These are phyloP conservation scores for Perca flavescens DNA, from an alignment of 2,113 vertebrate species.

Conservation along the genomic window DNA sequence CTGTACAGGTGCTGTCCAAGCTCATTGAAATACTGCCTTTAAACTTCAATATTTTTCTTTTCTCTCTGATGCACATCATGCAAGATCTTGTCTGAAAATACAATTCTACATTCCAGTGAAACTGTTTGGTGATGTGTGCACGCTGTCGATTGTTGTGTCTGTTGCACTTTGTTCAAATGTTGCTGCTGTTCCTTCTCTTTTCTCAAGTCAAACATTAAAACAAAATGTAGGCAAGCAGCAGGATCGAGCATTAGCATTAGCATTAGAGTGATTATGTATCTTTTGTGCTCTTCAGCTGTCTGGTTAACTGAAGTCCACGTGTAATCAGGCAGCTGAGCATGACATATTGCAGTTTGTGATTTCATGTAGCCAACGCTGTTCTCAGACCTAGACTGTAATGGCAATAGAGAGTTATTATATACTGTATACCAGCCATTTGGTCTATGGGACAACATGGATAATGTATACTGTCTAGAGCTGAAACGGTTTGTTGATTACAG, in stretches of 20 bases:
- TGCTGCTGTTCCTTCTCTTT: background rate
- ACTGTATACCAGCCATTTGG: background rate
- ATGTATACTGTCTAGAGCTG: background rate
- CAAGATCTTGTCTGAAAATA: slow-evolving; percentile 17
- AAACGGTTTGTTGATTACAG: background rate
- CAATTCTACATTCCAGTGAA: background rate
- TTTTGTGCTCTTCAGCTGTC: slow-evolving; percentile 27
- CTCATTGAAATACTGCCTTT: slow-evolving; percentile 48
- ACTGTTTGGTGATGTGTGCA: background rate
- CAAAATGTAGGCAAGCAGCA: background rate
- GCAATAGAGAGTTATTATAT: background rate
- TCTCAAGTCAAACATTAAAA: slow-evolving; percentile 23
- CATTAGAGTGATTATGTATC: slow-evolving; percentile 16
- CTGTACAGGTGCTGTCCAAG: slow-evolving; percentile 28
- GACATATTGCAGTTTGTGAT: slow-evolving; percentile 11
- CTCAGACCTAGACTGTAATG: background rate
- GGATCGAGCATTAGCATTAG: background rate
- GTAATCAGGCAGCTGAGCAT: slow-evolving; percentile 15
- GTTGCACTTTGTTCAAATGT: slow-evolving; percentile 32
- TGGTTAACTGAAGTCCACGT: background rate
- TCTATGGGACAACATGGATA: too few species aligned
- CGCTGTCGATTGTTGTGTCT: slow-evolving; percentile 22
- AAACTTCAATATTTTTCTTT: slow-evolving; percentile 28
- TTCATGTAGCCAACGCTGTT: background rate
- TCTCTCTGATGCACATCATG: background rate